These are phyloP conservation scores for Siniperca undulata DNA, from an alignment of 2,797 vertebrate genomes.

Conservation along the genomic window DNA sequence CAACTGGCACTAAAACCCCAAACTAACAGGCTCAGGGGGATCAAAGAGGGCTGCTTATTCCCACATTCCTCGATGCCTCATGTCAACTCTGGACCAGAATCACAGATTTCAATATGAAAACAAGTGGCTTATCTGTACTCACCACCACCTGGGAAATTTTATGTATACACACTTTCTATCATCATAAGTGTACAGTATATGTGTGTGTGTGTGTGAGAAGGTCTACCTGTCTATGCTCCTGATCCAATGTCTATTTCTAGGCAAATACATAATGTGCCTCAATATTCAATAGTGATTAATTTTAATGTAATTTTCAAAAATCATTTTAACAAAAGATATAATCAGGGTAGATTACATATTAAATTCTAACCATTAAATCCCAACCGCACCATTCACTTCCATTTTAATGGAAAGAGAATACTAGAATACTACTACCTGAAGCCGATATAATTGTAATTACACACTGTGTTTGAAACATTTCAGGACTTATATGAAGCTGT, in stretches of 20 bases:
- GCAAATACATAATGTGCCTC: background rate
- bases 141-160: constrained; percentile 22
- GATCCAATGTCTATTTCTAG: background rate
- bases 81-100: constrained; percentile 64
- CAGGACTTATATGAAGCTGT: background rate
- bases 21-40: constrained; percentile 71
- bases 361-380: background rate
- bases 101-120: constrained; percentile 53
- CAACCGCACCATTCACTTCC: background rate
- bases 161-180: constrained; percentile 23
- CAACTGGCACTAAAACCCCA: constrained; percentile 62
- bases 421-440: background rate
- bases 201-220: no score
- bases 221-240: background rate
- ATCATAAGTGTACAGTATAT: background rate
- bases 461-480: background rate
- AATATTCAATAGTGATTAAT: background rate
- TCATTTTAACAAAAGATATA: no score
- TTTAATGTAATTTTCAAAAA: no score
- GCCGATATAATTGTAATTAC: constrained; percentile 22
- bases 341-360: background rate
- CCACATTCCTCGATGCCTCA: constrained; percentile 50
- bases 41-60: constrained; percentile 50
- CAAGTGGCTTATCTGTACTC: constrained; percentile 62
- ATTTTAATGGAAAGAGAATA: background rate